A percentile compares a stretch with the other conserved stretches of the same genome.
These are phyloP conservation scores for Dolichoris vasculosae DNA, from an alignment of 1,140 invertebrate species.

Conservation along the genomic window DNA sequence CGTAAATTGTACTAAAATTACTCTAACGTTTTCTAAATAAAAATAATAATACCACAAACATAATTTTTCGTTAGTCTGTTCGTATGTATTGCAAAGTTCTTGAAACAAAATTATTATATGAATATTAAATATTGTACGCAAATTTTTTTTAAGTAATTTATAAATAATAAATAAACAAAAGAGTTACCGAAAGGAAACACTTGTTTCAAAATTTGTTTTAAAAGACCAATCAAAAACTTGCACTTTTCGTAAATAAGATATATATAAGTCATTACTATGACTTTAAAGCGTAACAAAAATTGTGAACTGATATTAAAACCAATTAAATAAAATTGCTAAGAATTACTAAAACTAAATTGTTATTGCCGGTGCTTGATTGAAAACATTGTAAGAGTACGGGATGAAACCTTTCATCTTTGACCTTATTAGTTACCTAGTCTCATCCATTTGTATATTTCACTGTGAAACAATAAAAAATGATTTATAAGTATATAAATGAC, in stretches of 20 bases:
- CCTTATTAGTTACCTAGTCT: slow-evolving; percentile 60
- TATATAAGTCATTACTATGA: slow-evolving; percentile 38
- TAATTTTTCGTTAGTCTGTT: slow-evolving; percentile 9
- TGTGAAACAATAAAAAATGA: slow-evolving; percentile 66
- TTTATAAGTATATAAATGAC: slow-evolving; percentile 59
- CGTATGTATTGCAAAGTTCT: slow-evolving; percentile 13
- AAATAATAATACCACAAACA: neutral
- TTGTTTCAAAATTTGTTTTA: slow-evolving; percentile 10
- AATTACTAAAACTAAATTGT: slow-evolving; percentile 49
- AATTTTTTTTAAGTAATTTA: neutral
- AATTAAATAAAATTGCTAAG: slow-evolving; percentile 34
- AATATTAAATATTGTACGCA: neutral
- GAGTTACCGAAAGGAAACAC: slow-evolving; percentile 28
- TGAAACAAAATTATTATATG: slow-evolving; percentile 16
- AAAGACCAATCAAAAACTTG: slow-evolving; percentile 48
- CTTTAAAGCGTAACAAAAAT: slow-evolving; percentile 39
- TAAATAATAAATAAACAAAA: slow-evolving; percentile 31
- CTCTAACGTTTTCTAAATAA: neutral
- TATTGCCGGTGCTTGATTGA: slow-evolving; percentile 54
- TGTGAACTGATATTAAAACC: slow-evolving; percentile 41
- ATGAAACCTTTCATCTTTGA: slow-evolving; percentile 46
- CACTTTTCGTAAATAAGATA: slow-evolving; percentile 45
- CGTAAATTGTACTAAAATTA: slow-evolving; percentile 21
- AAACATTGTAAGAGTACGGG: slow-evolving; percentile 56
- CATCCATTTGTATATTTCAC: slow-evolving; percentile 66